Evolutionary conservation across 2,113 vertebrate genomes (phyloP), one percentile per base, ranked within the genome.

Genomic region (Bambusicola thoracicus): DNA sequence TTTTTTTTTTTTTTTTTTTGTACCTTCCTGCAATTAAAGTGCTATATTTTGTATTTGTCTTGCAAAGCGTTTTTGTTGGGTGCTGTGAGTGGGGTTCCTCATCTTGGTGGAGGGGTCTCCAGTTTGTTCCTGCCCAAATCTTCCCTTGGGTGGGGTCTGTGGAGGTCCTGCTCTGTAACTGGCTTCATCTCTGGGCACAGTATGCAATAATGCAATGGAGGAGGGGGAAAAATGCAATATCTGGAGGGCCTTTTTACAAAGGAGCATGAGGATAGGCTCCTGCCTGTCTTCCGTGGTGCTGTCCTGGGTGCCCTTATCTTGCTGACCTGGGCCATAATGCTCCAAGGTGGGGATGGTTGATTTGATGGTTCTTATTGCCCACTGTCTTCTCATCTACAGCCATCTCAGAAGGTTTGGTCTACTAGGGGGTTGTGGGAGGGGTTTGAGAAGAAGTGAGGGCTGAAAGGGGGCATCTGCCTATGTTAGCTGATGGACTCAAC

Each of bases 21-120:
- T 66, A 91, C 91, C 82, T 93, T 82, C 78, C 72, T 87, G 76
- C 91, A 49, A 98, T 94, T 97, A 97, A 98, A 97, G 51, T 87
- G 81, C 85, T 95, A 43, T 97, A 15, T 97, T 97, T 96, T 68
- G 73, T 97, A 95, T 55, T 46, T 74, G 36, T 84, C 29, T 91
- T 27, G 85, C 29, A 11, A 4, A 10, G 61, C 82, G 58, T 21
- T 78, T 85, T 61, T 76, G 61, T 76, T 67, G 58, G 51, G 51
- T 59, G 77, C 0, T 1, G 1, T 11, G 38, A 18, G 36, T 5
- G 18, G 21, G 46, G 43, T 41, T 25, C 40, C 3, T 3, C 7
- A 11, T 32, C 25, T 27, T 77, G 32, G 1, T 13, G 73, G 75
- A 24, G 70, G 20, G 4, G 68, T 18, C 2, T 13, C 4, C 51